phyloP scores from a whole-genome alignment of 2,113 vertebrate genomes.

The Jaculus jaculus region DNA sequence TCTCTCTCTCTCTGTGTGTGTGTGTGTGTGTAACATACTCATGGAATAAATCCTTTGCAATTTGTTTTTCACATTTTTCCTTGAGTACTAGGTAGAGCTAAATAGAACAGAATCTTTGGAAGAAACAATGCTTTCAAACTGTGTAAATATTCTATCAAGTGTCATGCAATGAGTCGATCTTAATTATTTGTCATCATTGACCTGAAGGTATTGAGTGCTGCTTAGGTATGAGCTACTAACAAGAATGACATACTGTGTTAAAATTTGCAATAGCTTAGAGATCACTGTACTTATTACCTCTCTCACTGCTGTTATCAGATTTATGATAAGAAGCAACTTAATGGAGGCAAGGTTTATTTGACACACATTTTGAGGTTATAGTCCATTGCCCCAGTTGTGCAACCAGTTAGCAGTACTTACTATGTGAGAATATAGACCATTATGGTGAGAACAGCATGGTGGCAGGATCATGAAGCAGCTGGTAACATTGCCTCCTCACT shows the following conservation, averaged over 20 bases:
- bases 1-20: no score
- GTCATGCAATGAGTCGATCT: background rate
- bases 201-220: conserved; percentile 15
- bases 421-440: no score
- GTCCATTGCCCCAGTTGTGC: no score
- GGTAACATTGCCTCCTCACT: no score
- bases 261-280: background rate
- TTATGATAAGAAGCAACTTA: no score
- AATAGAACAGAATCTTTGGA: background rate
- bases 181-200: conserved; percentile 42
- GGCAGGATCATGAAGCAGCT: no score
- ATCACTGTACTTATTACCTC: background rate
- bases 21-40: background rate
- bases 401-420: no score
- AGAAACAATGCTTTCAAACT: background rate
- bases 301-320: no score
- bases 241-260: background rate
- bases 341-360: no score
- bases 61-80: conserved; percentile 4
- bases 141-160: background rate
- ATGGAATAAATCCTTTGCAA: background rate
- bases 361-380: no score
- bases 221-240: background rate
- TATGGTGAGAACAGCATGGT: no score
- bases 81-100: background rate